Evolutionary conservation across 2,888 invertebrate genomes (phyloP), one percentile per base, ranked within the genome.

Genomic region (Prosapia bicincta): DNA sequence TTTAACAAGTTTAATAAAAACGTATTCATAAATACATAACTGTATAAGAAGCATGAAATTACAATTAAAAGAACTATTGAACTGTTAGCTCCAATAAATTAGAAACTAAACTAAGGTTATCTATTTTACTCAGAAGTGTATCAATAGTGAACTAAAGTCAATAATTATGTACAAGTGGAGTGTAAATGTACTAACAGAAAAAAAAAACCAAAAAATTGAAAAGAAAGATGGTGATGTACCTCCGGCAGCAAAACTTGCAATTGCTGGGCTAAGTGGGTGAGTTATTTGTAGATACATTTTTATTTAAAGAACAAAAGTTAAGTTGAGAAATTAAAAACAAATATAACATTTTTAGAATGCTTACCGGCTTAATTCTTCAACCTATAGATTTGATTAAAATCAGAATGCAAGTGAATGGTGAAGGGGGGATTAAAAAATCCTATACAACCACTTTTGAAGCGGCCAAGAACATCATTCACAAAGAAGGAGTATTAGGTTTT

Each of bases 371-470:
- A 80, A 92, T 99, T 80, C 98, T 99, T 1, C 99, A 99, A 84
- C 99, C 99, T 0, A 85, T 99, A 80, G 99, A 99, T 87, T 87
- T 99, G 80, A 92, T 99, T 66, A 99, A 99, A 86, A 98, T 96
- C 81, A 89, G 99, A 54, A 99, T 99, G 98, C 99, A 99, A 87
- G 86, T 99, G 77, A 92, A 94, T 78, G 96, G 94, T 0, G 91
- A 90, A 26, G 91, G 91, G 25, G 92, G 92, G 0, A 87, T 85
- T 70, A 86, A 87, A 10, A 90, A 89, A 82, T 92, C 92, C 82
- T 90, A 92, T 82, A 90, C 91, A 74, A 93, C 94, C 3, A 94
- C 96, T 15, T 88, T 96, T 76, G 91, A 93, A 78, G 93, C 95
- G 1, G 86, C 97, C 15, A 88, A 89, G 26, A 90, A 91, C 75